Evolutionary conservation across 2,113 vertebrate genomes (phyloP).

Genomic region (Spilogale gracilis): DNA sequence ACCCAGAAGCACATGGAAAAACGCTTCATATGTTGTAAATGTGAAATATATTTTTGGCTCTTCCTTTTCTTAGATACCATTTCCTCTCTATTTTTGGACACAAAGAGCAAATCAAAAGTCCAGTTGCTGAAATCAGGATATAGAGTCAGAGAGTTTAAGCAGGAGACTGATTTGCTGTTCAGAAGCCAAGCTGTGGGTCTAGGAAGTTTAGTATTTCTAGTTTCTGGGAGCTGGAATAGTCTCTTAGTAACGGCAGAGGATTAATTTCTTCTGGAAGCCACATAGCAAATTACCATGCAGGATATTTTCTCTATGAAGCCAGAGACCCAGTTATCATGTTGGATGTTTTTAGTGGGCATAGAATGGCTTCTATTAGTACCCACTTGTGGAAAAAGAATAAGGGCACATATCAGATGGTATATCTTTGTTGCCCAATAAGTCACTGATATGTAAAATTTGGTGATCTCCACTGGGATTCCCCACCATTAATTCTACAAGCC

Average conservation of each 20-base stretch:
- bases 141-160: not conserved
- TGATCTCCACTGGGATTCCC: slow-evolving; percentile 83
- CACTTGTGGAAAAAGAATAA: slow-evolving; percentile 18
- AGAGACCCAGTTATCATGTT: not conserved
- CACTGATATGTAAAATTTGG: slow-evolving; percentile 72
- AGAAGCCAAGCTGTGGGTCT: not conserved
- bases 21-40: not conserved
- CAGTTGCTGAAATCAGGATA: not conserved
- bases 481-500: slow-evolving; percentile 49
- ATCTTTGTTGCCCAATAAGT: slow-evolving; percentile 53
- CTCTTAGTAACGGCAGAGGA: not conserved
- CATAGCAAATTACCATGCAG: not conserved
- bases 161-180: not conserved
- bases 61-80: not conserved
- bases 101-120: not conserved
- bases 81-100: slow-evolving; percentile 21
- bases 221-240: not conserved
- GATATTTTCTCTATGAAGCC: slow-evolving; percentile 39
- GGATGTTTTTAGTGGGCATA: not conserved
- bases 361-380: not conserved
- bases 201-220: not conserved
- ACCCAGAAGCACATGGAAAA: not conserved
- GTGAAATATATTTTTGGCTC: not conserved
- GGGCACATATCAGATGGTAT: not conserved
- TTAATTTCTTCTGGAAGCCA: slow-evolving; percentile 31